A percentile compares a stretch with the other conserved stretches of the same genome.
These are phyloP conservation scores for Oceanodroma leucorhoa DNA, from an alignment of 2,797 vertebrate species.

Conservation along the genomic window DNA sequence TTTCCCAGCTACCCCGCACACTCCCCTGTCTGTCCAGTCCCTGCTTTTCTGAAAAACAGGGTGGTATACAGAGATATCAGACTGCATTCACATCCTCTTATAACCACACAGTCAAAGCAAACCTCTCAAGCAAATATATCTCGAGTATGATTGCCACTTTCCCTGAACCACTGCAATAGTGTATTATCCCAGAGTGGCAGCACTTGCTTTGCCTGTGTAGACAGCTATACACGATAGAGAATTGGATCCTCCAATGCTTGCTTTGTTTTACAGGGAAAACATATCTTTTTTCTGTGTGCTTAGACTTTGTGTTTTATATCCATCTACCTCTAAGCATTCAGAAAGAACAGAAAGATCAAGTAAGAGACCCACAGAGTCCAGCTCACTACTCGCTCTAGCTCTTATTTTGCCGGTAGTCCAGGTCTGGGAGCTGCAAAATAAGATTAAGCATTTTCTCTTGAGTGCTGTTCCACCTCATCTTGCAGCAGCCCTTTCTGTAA, in stretches of 20 bases:
- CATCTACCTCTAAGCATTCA: background rate
- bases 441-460: background rate
- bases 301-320: background rate
- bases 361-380: background rate
- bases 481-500: background rate
- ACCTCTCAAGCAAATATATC: background rate
- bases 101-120: background rate
- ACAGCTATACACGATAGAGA: accelerated
- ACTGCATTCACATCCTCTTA: background rate
- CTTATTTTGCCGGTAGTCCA: background rate
- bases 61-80: background rate
- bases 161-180: background rate
- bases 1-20: background rate
- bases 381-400: accelerated
- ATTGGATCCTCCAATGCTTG: background rate
- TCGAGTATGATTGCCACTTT: background rate
- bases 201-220: background rate
- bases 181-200: background rate
- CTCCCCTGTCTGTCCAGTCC: background rate
- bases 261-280: background rate
- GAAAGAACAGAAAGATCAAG: background rate
- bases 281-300: background rate
- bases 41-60: background rate
- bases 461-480: background rate
- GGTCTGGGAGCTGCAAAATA: background rate